Evolutionary conservation across 2,888 invertebrate species (phyloP).

Genomic region (Sipha maydis): DNA sequence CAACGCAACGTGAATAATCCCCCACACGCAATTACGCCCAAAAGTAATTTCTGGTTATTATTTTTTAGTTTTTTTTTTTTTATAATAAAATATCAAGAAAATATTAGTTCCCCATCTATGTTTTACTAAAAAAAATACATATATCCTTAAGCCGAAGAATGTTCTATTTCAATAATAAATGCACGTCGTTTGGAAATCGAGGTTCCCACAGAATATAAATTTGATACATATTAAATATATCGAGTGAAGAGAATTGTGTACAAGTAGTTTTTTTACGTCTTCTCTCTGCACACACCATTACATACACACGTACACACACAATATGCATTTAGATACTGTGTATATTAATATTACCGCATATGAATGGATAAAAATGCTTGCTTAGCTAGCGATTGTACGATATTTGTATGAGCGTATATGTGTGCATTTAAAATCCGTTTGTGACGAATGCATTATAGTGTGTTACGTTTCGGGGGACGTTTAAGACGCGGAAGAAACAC

Average conservation of each 20-base stretch:
- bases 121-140: slow-evolving; percentile 14
- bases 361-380: slow-evolving; percentile 19
- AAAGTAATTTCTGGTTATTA: slow-evolving; percentile 36
- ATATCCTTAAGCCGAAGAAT: slow-evolving; percentile 19
- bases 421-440: slow-evolving; percentile 42
- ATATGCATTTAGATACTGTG: not conserved
- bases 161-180: slow-evolving; percentile 23
- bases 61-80: not conserved
- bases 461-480: slow-evolving; percentile 28
- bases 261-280: slow-evolving; percentile 3
- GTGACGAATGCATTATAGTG: slow-evolving; percentile 24
- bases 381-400: slow-evolving; percentile 3
- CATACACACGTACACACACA: not conserved
- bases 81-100: slow-evolving; percentile 38
- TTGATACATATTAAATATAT: slow-evolving; percentile 40
- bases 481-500: not conserved
- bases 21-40: slow-evolving; percentile 5
- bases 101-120: not conserved
- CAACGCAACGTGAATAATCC: slow-evolving; percentile 23
- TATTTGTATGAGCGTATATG: not conserved
- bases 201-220: slow-evolving; percentile 33
- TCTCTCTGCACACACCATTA: not conserved
- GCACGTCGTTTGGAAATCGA: not conserved
- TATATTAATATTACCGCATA: not conserved
- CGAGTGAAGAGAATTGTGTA: slow-evolving; percentile 12